Percentiles rank a stretch among this genome's conserved stretches.
phyloP scores from a whole-genome alignment of 1,140 invertebrate genomes.

The silkworm (Bombyx mori) region DNA sequence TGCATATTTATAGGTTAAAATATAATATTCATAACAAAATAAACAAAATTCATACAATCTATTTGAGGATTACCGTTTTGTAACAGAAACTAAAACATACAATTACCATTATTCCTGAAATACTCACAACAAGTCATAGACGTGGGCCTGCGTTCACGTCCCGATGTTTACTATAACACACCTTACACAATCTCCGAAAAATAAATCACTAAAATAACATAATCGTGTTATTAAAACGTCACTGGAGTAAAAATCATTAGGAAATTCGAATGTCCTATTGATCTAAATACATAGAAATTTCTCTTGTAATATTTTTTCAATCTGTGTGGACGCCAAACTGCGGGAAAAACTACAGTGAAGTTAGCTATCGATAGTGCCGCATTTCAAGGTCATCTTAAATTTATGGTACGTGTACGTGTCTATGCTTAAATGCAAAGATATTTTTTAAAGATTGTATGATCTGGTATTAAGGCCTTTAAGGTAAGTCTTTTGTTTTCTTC shows the following conservation, averaged over 20 bases:
- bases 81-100: constrained; percentile 13
- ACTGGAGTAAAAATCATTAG: constrained; percentile 43
- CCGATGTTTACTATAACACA: constrained; percentile 65
- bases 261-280: constrained; percentile 39
- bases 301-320: constrained; percentile 49
- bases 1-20: too few relatives aligned
- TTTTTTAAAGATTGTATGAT: too few relatives aligned
- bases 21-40: too few relatives aligned
- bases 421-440: constrained; percentile 7
- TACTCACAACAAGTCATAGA: constrained; percentile 69
- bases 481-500: constrained; percentile 13
- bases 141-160: constrained; percentile 52
- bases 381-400: constrained; percentile 49
- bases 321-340: constrained; percentile 66
- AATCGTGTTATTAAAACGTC: constrained; percentile 39
- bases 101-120: constrained; percentile 44
- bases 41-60: too few relatives aligned
- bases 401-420: constrained; percentile 28
- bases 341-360: constrained; percentile 67
- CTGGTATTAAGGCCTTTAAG: too few relatives aligned
- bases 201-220: constrained; percentile 56
- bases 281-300: constrained; percentile 65
- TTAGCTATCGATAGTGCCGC: constrained; percentile 25
- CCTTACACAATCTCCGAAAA: constrained; percentile 39
- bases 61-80: too few relatives aligned